These are phyloP conservation scores for Crambe crambe DNA, from an alignment of 37 sponge, comb jelly and placozoan genomes.

Conservation along the genomic window DNA sequence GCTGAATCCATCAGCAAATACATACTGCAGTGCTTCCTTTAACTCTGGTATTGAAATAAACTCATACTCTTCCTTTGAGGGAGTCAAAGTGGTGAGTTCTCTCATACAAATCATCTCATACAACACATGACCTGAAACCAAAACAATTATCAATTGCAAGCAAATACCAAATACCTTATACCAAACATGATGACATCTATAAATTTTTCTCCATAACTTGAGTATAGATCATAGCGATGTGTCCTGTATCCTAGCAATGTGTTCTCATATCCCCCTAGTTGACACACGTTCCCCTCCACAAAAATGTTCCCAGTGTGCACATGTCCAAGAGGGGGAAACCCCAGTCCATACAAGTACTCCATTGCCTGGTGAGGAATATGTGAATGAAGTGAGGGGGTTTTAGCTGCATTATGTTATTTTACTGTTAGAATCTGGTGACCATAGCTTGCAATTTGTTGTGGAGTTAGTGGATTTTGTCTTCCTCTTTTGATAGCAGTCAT, in stretches of 20 bases:
- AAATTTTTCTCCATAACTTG: no score
- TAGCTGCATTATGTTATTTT: not conserved
- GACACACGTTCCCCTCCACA: slow-evolving; percentile 33
- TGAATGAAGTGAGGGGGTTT: not conserved
- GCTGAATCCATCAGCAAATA: not conserved
- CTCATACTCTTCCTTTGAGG: not conserved
- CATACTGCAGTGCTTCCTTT: not conserved
- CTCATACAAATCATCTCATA: not conserved
- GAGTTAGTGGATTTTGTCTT: no score
- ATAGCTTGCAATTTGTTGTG: not conserved
- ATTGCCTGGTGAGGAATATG: slow-evolving; percentile 29
- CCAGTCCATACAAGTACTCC: slow-evolving; percentile 33
- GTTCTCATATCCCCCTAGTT: slow-evolving; percentile 56
- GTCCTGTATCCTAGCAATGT: slow-evolving; percentile 57
- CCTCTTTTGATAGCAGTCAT: not conserved
- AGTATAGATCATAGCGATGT: slow-evolving; percentile 1
- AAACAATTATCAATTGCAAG: no score
- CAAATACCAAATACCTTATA: not conserved
- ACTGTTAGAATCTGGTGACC: not conserved
- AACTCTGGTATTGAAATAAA: no score
- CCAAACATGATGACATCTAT: slow-evolving; percentile 59
- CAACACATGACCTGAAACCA: not conserved
- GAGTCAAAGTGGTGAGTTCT: not conserved
- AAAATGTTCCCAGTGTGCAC: slow-evolving; percentile 66
- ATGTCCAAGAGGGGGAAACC: slow-evolving; percentile 53